Evolutionary conservation across 2,888 invertebrate genomes (phyloP).

Genomic region (Sinhomidia bicolor): DNA sequence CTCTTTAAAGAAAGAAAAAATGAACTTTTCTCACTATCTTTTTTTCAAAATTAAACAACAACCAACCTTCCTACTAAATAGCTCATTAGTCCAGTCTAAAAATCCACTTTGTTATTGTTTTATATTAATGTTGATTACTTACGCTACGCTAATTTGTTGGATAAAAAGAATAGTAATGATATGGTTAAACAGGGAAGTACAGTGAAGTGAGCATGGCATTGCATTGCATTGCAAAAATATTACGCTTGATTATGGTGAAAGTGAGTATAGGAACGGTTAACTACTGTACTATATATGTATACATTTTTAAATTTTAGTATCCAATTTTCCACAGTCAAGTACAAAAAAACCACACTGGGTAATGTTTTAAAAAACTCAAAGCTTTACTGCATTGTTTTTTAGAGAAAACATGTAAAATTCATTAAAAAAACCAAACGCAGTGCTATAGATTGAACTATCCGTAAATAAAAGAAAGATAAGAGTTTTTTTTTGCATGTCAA

Average conservation of each 20-base stretch:
- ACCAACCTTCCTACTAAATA: not conserved
- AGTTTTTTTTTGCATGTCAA: not conserved
- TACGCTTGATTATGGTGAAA: not conserved
- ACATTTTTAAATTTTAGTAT: slow-evolving; percentile 5
- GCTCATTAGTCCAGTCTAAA: not conserved
- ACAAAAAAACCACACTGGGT: not conserved
- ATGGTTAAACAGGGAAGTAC: not conserved
- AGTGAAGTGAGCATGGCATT: not conserved
- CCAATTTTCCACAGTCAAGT: not conserved
- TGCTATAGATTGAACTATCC: too few species aligned
- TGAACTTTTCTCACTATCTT: not conserved
- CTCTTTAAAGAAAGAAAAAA: not conserved
- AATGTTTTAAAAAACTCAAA: not conserved
- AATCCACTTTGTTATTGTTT: not conserved
- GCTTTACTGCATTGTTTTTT: not conserved
- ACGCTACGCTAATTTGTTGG: not conserved
- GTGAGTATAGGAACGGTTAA: not conserved
- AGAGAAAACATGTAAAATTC: too few species aligned
- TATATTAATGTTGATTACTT: not conserved
- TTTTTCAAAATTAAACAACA: not conserved
- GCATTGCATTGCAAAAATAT: not conserved
- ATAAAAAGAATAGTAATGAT: not conserved
- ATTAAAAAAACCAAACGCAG: too few species aligned
- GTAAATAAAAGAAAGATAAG: too few species aligned
- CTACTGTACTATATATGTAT: not conserved